phyloP scores from a whole-genome alignment of 2,888 invertebrate genomes.

The Andrena camellia region DNA sequence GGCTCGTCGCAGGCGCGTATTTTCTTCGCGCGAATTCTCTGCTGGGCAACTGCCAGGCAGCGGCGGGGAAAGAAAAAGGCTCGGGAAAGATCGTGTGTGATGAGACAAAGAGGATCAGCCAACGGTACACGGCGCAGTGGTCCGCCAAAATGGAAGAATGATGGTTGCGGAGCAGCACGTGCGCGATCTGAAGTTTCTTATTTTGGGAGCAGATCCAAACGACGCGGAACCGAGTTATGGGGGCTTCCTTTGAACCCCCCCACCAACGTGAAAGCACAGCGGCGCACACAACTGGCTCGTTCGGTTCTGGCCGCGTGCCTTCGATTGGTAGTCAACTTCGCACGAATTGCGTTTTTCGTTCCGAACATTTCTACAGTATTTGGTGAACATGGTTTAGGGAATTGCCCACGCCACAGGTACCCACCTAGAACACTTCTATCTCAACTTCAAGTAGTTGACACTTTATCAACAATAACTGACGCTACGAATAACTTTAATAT shows the following conservation, averaged over 20 bases:
- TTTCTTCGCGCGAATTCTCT: conserved; percentile 41
- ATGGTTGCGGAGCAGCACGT: conserved; percentile 29
- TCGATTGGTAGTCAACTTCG: not conserved
- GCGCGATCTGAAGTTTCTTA: not conserved
- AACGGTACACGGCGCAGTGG: conserved; percentile 20
- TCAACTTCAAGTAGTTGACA: too few species aligned
- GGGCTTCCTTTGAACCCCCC: too few species aligned
- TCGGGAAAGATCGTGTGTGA: conserved; percentile 27
- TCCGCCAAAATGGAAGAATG: conserved; percentile 19
- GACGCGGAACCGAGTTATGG: conserved; percentile 2
- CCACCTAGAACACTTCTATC: too few species aligned
- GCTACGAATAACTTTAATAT: too few species aligned
- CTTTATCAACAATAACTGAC: too few species aligned
- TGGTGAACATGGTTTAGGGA: too few species aligned
- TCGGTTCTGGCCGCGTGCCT: not conserved
- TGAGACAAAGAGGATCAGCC: conserved; percentile 53
- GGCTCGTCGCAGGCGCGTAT: conserved; percentile 21
- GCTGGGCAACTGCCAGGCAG: conserved; percentile 58
- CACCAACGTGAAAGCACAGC: too few species aligned
- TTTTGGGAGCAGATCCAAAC: not conserved
- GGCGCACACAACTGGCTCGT: not conserved
- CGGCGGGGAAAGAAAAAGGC: conserved; percentile 42
- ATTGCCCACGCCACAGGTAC: too few species aligned
- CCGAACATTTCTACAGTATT: too few species aligned
- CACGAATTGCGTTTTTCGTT: not conserved